Evolutionary conservation across 2,888 invertebrate species (phyloP).

Genomic region (Agonopterix subpropinquella): DNA sequence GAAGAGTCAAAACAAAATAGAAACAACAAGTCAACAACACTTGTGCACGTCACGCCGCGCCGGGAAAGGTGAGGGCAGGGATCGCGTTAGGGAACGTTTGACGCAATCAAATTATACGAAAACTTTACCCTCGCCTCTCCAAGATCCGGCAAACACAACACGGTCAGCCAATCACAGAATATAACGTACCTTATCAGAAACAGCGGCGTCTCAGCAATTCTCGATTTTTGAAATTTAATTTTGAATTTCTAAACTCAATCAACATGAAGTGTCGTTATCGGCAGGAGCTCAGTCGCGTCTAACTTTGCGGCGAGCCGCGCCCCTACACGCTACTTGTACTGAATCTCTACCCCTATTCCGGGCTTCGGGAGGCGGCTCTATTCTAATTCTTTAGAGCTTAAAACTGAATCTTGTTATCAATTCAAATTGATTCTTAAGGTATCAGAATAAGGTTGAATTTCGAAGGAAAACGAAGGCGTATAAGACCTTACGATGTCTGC

Average conservation of each 20-base stretch:
- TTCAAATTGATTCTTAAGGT: conserved; percentile 21
- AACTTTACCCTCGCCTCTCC: conserved; percentile 19
- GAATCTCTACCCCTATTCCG: conserved; percentile 75
- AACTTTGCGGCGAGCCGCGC: conserved; percentile 75
- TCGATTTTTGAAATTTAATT: conserved; percentile 24
- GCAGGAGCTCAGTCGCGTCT: conserved; percentile 71
- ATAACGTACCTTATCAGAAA: conserved; percentile 40
- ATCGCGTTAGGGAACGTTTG: conserved; percentile 50
- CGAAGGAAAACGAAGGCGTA: conserved; percentile 11
- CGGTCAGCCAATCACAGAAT: conserved; percentile 11
- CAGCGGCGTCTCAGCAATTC: conserved; percentile 3
- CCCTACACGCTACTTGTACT: conserved; percentile 74
- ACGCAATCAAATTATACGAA: conserved; percentile 51
- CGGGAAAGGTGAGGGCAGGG: conserved; percentile 40
- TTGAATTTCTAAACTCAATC: conserved; percentile 33
- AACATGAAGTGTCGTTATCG: conserved; percentile 59
- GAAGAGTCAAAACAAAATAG: conserved; percentile 53
- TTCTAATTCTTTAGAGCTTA: conserved; percentile 30
- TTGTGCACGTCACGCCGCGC: conserved; percentile 51
- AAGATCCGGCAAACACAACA: neutral
- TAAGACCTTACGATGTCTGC: conserved; percentile 63
- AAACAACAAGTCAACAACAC: conserved; percentile 66
- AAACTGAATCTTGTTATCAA: conserved; percentile 7
- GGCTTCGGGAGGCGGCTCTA: conserved; percentile 57
- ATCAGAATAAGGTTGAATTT: conserved; percentile 23